Percentiles rank a stretch among this genome's conserved stretches.
Evolutionary conservation across 1,140 invertebrate genomes (phyloP).

Genomic region (Leptinotarsa texana): DNA sequence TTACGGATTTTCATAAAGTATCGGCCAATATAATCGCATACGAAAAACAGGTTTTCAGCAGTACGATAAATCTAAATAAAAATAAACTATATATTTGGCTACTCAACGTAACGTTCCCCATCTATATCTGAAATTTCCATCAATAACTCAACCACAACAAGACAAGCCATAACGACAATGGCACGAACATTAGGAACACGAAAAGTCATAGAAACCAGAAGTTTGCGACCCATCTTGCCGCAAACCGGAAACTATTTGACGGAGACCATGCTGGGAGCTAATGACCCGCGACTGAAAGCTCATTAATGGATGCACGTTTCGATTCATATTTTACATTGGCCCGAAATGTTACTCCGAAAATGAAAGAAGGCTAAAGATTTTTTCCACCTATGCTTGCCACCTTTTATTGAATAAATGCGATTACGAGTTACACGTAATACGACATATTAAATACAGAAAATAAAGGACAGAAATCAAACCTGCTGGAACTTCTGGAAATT

Average conservation of each 20-base stretch:
- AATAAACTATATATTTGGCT: not conserved
- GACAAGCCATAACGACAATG: slow-evolving; percentile 45
- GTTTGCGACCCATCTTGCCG: slow-evolving; percentile 45
- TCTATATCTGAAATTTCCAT: not conserved
- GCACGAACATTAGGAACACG: slow-evolving; percentile 45
- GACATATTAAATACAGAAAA: too few species aligned
- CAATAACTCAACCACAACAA: slow-evolving; percentile 44
- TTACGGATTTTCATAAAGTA: too few species aligned
- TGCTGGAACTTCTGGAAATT: too few species aligned
- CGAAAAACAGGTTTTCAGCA: too few species aligned
- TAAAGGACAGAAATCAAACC: too few species aligned
- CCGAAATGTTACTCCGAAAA: not conserved
- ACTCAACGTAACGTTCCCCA: not conserved
- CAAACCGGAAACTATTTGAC: slow-evolving; percentile 45
- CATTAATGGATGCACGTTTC: slow-evolving; percentile 32
- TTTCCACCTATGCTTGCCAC: too few species aligned
- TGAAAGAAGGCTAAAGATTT: too few species aligned
- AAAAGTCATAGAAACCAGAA: slow-evolving; percentile 49
- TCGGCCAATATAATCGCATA: too few species aligned
- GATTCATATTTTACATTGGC: slow-evolving; percentile 1
- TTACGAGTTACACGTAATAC: too few species aligned
- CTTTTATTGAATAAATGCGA: too few species aligned
- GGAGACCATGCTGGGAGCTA: slow-evolving; percentile 42
- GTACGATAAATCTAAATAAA: too few species aligned
- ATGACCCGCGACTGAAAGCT: slow-evolving; percentile 44